phyloP scores from a whole-genome alignment of 2,888 invertebrate species.

The Polylopha cassiicola region DNA sequence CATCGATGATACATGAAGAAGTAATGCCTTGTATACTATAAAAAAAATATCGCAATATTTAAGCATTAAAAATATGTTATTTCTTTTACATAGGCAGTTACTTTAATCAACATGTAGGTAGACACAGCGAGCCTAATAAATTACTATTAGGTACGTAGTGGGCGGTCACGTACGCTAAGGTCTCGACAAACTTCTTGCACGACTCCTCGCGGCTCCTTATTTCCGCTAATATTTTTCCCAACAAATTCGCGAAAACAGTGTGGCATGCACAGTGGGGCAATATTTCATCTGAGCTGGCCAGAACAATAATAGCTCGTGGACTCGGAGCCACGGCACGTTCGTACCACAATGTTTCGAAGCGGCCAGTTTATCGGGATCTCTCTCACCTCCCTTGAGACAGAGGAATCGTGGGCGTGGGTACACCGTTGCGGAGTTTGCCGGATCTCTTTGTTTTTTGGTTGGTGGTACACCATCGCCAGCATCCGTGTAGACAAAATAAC shows the following conservation, averaged over 20 bases:
- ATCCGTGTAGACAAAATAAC: conserved; percentile 76
- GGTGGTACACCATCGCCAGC: conserved; percentile 61
- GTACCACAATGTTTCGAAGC: conserved; percentile 66
- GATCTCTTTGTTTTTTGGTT: conserved; percentile 44
- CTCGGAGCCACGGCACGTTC: conserved; percentile 75
- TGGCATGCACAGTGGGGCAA: conserved; percentile 72
- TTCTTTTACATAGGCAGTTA: too few relatives aligned
- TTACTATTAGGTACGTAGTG: too few relatives aligned
- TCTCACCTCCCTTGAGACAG: conserved; percentile 35
- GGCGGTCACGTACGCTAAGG: conserved; percentile 26
- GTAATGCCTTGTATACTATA: too few relatives aligned
- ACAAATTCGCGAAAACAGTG: conserved; percentile 66
- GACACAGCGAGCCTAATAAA: too few relatives aligned
- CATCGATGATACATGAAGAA: too few relatives aligned
- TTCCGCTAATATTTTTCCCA: conserved; percentile 67
- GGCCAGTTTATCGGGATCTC: conserved; percentile 48
- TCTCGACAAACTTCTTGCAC: conserved; percentile 56
- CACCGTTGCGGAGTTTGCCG: conserved; percentile 19
- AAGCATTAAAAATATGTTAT: too few relatives aligned
- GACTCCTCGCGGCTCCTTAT: conserved; percentile 59
- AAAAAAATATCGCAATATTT: too few relatives aligned
- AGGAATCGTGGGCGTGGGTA: conserved; percentile 30
- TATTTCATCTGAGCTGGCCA: conserved; percentile 75
- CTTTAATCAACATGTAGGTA: too few relatives aligned
- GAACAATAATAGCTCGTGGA: conserved; percentile 74